Evolutionary conservation across 1,140 invertebrate species (phyloP).

Genomic region (Brachystomella parvula): DNA sequence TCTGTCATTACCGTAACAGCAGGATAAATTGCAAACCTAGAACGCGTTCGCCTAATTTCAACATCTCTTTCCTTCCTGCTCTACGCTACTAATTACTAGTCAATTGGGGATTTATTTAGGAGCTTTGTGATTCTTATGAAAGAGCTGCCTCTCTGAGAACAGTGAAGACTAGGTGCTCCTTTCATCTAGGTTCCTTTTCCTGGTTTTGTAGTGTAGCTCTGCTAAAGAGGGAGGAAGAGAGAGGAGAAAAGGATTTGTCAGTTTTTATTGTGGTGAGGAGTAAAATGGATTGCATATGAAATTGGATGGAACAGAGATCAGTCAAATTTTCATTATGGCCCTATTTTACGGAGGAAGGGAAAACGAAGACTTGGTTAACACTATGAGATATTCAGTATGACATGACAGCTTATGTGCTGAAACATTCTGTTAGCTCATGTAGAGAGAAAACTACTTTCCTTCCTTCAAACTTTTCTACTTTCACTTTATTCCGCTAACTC

Average conservation of each 20-base stretch:
- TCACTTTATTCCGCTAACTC: constrained; percentile 9
- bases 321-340: neutral
- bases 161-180: too few relatives aligned
- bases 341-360: neutral
- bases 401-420: constrained; percentile 3
- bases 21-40: too few relatives aligned
- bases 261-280: neutral
- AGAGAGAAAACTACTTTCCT: neutral
- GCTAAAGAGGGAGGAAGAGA: neutral
- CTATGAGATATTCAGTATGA: constrained; percentile 9
- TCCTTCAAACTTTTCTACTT: constrained; percentile 10
- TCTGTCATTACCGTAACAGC: too few relatives aligned
- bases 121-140: too few relatives aligned
- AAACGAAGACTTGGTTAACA: neutral
- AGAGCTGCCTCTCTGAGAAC: too few relatives aligned
- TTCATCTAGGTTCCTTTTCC: too few relatives aligned
- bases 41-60: too few relatives aligned
- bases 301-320: neutral
- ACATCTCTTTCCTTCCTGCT: too few relatives aligned
- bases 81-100: too few relatives aligned
- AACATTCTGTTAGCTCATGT: neutral
- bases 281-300: constrained; percentile 3
- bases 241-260: neutral
- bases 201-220: too few relatives aligned
- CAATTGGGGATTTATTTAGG: too few relatives aligned